Evolutionary conservation across 2,888 invertebrate genomes (phyloP), one percentile per base, ranked within the genome.

Genomic region (Cephus nigrinus): DNA sequence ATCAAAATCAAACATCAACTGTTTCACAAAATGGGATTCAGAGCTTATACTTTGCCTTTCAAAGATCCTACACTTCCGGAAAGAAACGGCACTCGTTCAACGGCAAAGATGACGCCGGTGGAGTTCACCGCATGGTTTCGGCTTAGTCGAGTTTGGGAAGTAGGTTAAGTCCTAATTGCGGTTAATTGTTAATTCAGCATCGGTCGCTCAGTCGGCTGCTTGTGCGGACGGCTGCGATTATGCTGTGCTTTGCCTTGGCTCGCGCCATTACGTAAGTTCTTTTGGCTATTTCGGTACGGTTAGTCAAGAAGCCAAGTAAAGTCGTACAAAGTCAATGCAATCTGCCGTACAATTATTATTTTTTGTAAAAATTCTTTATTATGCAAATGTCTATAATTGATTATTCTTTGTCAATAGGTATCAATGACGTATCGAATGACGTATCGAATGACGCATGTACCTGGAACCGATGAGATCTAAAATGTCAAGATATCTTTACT

Each of bases 91-190:
- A 3, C 23, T 55, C 55, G 55, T 55, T 55, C 9, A 23, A 23
- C 9, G 55, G 23, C 23, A 9, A 23, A 23, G 23, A 55, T 9
- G 9, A 23, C 23, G 55, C 23, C 55, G 73, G 68, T 74, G 73
- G 73, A 11, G 12, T 68, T 15, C 69, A 69, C 35, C 32, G 74
- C 68, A 36, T 76, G 68, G 73, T 75, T 77, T 32, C 15, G 40
- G 74, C 74, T 74, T 74, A 74, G 40, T 75, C 23, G 71, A 35
- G 82, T 83, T 84, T 83, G 82, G 85, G 83, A 89, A 89, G 87
- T 89, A 86, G 89, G 89, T 89, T 88, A 89, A 84, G 84, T 83
- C 84, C 85, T 89, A 89, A 89, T 89, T 88, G 87, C 87, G 85
- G 86, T 88, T 89, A 89, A 89, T 89, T 89, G 88, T 84, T 84